Conservation (phyloP, 2,797 vertebrate species). For the Bradypodion ventrale region DNA sequence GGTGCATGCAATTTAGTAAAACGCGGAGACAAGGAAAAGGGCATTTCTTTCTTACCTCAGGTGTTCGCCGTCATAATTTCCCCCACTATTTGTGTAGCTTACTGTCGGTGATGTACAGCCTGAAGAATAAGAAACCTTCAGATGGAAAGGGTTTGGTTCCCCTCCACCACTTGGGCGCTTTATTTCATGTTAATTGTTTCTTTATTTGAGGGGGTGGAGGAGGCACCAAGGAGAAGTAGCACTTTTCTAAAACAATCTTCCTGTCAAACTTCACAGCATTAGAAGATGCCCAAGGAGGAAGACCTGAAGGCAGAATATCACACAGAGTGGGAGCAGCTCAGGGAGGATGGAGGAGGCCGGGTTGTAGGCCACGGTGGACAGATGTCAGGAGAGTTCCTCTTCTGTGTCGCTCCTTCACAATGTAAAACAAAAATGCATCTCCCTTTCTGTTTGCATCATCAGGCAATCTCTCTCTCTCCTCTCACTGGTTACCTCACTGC, state of each 20-base stretch:
- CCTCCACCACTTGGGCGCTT: background rate
- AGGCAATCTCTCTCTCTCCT: constrained; percentile 30
- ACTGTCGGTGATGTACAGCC: constrained; percentile 39
- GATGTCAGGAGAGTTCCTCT: constrained; percentile 10
- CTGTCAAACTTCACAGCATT: constrained; percentile 30
- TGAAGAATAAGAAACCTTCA: constrained; percentile 38
- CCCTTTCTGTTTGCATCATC: constrained; percentile 27
- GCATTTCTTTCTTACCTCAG: constrained; percentile 62
- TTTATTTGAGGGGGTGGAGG: background rate
- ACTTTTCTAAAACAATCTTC: constrained; percentile 45
- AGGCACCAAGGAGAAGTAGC: background rate
- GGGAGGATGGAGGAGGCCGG: background rate
- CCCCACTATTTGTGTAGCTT: constrained; percentile 52
- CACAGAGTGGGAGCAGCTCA: constrained; percentile 37
- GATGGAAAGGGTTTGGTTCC: constrained; percentile 19
- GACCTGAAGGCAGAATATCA: constrained; percentile 51
- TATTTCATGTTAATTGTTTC: background rate
- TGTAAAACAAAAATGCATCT: background rate
- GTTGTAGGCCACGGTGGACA: constrained; percentile 49
- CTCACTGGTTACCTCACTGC: constrained; percentile 58
- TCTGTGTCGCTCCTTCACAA: background rate
- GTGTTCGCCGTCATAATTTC: constrained; percentile 53
- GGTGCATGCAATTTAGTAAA: constrained; percentile 48
- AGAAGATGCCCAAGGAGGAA: constrained; percentile 27
- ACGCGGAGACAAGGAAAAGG: constrained; percentile 52